Percentiles rank a stretch among this genome's conserved stretches.
These are phyloP conservation scores for Perccottus glenii DNA, from an alignment of 2,113 vertebrate species.

Conservation along the genomic window DNA sequence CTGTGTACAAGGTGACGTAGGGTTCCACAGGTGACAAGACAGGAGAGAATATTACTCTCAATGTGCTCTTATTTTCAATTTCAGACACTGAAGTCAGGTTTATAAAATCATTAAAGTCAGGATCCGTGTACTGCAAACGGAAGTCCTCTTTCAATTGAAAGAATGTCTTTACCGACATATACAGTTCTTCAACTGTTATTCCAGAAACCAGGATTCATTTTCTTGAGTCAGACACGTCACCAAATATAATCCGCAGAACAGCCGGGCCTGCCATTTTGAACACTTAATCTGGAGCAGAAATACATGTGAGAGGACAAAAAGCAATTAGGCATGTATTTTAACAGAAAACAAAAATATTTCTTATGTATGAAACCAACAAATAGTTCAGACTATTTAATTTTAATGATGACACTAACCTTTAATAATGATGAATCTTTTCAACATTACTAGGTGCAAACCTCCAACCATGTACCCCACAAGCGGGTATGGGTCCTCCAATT, in stretches of 20 bases:
- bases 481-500: conserved; percentile 40
- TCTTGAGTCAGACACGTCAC: conserved; percentile 10
- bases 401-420: conserved; percentile 3
- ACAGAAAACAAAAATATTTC: not conserved
- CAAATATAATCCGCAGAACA: conserved; percentile 24
- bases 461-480: conserved; percentile 32
- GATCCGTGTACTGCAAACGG: conserved; percentile 22
- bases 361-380: too few relatives aligned
- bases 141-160: conserved; percentile 18
- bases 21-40: not conserved
- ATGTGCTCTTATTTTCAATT: conserved; percentile 17
- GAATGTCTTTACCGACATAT: not conserved
- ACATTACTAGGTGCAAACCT: conserved; percentile 29
- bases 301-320: too few relatives aligned
- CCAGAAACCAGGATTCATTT: conserved; percentile 13
- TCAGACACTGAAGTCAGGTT: conserved; percentile 30
- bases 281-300: not conserved
- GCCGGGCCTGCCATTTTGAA: not conserved
- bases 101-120: conserved; percentile 33
- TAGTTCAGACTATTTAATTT: too few relatives aligned
- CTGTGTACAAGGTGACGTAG: conserved; percentile 20
- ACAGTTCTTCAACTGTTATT: conserved; percentile 18
- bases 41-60: conserved; percentile 14
- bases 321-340: not conserved
- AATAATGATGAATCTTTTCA: conserved; percentile 24